Evolutionary conservation across 2,113 vertebrate species (phyloP), one percentile per base, ranked within the genome.

Genomic region (Colius striatus): DNA sequence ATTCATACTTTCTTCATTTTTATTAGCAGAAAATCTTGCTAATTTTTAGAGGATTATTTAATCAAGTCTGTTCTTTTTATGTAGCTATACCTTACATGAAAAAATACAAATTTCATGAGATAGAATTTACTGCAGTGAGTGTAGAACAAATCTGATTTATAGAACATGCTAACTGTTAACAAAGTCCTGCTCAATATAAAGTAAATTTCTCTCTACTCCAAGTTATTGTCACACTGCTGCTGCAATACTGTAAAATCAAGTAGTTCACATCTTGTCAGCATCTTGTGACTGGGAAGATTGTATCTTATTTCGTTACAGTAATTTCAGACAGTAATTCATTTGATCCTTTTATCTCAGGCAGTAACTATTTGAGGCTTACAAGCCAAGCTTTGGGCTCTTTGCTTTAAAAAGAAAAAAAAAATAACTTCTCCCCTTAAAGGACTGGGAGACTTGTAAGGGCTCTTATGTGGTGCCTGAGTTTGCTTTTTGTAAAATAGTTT

Each of bases 321-420:
- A 93, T 84, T 94, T 93, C 82, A 90, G 85, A 65, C 82, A 78
- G 86, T 88, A 90, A 93, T 80, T 93, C 13, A 90, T 90, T 94
- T 72, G 90, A 84, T 84, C 61, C 61, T 92, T 93, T 95, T 80
- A 88, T 83, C 79, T 96, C 50, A 41, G 90, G 14, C 79, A 74
- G 65, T 78, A 91, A 81, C 72, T 95, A 92, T 95, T 93, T 86
- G 85, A 86, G 65, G 72, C 22, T 79, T 90, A 74, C 16, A 72
- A 32, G 82, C 27, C 61, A 54, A 79, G 9, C 27, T 70, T 85
- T 86, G 38, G 48, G 50, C 51, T 60, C 34, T 34, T 51, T 45
- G 29, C 60, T 53, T 45, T 38, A 73, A 48, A 41, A 75, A 55
- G 38, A 70, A 55, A 66, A 54, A n/a, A 41, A 30, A 8, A 41